Conservation (phyloP, 2,113 vertebrate genomes). For the Dasyprocta punctata region DNA sequence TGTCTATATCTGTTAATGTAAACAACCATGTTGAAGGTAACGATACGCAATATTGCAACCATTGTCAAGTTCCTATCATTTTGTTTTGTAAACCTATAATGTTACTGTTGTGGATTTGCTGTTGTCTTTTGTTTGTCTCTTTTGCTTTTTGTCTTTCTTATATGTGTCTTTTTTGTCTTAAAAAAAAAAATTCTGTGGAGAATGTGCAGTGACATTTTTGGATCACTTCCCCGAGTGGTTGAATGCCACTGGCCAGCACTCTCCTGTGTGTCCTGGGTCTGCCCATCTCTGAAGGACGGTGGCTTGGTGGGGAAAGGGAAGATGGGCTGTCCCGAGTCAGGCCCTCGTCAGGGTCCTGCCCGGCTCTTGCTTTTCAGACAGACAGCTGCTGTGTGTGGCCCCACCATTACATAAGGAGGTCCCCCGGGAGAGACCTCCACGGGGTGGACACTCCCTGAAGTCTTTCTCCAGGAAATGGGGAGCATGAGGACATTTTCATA, state of each 20-base stretch:
- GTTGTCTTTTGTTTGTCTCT: no score
- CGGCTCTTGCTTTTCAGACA: neutral
- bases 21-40: no score
- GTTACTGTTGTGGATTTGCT: no score
- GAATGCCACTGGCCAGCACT: neutral
- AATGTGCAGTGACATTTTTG: neutral
- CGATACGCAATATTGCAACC: no score
- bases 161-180: no score
- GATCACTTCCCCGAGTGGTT: neutral
- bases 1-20: no score
- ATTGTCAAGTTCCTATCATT: no score
- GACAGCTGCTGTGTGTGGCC: neutral
- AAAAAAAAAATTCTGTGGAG: no score
- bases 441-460: neutral
- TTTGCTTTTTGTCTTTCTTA: no score
- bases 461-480: neutral
- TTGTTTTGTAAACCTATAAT: no score
- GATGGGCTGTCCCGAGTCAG: neutral
- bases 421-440: neutral
- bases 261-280: accelerated
- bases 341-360: neutral
- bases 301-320: neutral
- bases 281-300: neutral
- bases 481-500: neutral
- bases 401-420: neutral